Evolutionary conservation across 2,797 vertebrate genomes (phyloP), one percentile per base, ranked within the genome.

Genomic region (Tinamus major): DNA sequence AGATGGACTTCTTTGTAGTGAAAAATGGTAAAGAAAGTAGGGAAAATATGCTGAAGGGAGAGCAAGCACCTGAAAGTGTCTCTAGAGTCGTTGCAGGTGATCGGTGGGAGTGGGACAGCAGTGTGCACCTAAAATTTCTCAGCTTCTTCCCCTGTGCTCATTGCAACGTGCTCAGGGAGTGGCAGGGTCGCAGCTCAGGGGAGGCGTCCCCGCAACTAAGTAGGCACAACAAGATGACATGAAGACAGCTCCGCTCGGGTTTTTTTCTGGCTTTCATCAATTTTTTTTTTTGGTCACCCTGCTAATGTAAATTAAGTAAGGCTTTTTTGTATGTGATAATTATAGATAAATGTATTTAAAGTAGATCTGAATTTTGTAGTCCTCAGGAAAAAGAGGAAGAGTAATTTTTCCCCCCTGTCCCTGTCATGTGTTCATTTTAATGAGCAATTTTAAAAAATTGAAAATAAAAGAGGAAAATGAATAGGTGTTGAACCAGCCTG

Each of bases 401-500:
- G 94, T 90, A 96, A 96, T 97, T 95, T 94, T 91, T 58, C 77
- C 87, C 53, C 87, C 91, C 86, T 93, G 90, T 98, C 96, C 97
- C 97, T 98, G 98, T 98, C 98, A 98, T 97, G 97, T 97, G 97
- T 97, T 97, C 97, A 95, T 97, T 97, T 98, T 98, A 98, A 98
- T 98, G 97, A 98, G 98, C 98, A 97, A 98, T 98, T 98, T 98
- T 96, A 90, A 98, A 98, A 98, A 98, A 98, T 98, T 98, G 97
- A 97, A 98, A 98, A 98, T 98, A 98, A 98, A 98, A 98, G 98
- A 97, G 97, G 98, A 98, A 98, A 98, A 98, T 98, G 98, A 98
- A 98, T 98, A 98, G 98, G 98, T 98, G 98, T 98, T 98, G 98
- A 98, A 97, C 98, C 97, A 98, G 97, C 97, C 97, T 96, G 98